phyloP scores from a whole-genome alignment of 2,888 invertebrate species.

The Parapristionchus giblindavisi region DNA sequence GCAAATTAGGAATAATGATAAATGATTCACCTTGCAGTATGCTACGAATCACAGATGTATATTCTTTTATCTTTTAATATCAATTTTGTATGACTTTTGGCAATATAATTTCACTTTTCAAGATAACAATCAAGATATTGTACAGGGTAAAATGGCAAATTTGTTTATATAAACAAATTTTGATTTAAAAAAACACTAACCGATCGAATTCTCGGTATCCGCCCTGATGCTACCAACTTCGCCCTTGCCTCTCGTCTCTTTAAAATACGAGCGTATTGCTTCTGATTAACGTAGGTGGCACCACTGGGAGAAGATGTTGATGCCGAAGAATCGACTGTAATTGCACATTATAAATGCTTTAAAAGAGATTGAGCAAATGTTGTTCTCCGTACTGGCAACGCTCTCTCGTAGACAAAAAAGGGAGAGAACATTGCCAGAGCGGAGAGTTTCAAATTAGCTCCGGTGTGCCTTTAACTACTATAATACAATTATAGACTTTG shows the following conservation, averaged over 20 bases:
- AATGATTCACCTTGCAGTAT: too few species aligned
- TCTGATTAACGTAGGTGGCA: constrained; percentile 96
- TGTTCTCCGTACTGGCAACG: too few species aligned
- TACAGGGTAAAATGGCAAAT: too few species aligned
- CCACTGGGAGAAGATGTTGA: constrained; percentile 72
- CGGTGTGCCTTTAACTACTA: too few species aligned
- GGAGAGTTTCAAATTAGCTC: too few species aligned
- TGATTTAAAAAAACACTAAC: constrained; percentile 40
- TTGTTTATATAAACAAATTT: not conserved
- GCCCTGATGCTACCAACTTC: constrained; percentile 90
- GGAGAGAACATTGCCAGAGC: too few species aligned
- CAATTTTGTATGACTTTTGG: not conserved
- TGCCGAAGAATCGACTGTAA: not conserved
- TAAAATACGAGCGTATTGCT: constrained; percentile 94
- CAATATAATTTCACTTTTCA: not conserved
- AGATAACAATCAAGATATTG: not conserved
- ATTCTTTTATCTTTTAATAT: not conserved
- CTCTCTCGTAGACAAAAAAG: too few species aligned
- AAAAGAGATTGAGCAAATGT: too few species aligned
- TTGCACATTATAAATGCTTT: too few species aligned
- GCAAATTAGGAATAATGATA: constrained; percentile 36
- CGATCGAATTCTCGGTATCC: constrained; percentile 90
- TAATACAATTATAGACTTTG: too few species aligned
- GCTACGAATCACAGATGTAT: not conserved
- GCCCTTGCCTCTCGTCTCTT: constrained; percentile 88